Evolutionary conservation across 2,113 vertebrate species (phyloP), one percentile per base, ranked within the genome.

Genomic region (Rallus limicola): DNA sequence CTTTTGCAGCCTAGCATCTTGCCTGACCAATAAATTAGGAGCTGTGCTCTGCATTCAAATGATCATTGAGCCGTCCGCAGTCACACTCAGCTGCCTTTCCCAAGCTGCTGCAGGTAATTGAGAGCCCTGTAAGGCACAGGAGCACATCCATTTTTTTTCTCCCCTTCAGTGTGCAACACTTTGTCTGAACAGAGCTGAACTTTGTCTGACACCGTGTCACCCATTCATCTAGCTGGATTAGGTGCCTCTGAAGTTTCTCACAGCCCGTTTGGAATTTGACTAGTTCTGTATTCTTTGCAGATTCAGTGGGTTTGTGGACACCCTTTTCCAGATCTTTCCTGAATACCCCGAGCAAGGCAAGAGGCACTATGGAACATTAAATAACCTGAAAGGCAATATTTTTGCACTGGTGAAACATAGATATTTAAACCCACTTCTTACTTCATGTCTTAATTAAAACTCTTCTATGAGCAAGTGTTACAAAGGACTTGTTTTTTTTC

Each of bases 101-200:
- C 76, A 83, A 94, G 90, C 52, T 50, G 58, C n/a, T 60, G 71
- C 46, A 88, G 60, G 92, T 86, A 93, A 95, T 44, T 93, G 85
- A 93, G 93, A 94, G 63, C 71, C 20, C 84, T 93, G 53, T 60
- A 81, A 90, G 21, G 64, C 86, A 56, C 15, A 71, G 34, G 68
- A 93, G 31, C 67, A 69, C 34, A 62, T 68, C 29, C 11, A 78
- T 88, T 93, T 88, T 56, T 90, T 92, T 56, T 33, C 62, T 86
- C 72, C 65, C 56, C 82, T 86, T 93, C 76, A 81, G 69, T 42
- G 58, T 92, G 56, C 38, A 92, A 65, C 76, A 88, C 82, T 95
- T 92, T 88, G 91, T 82, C 82, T 97, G 93, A 86, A 75, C 60
- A 84, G 80, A 72, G 88, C 42, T 93, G 86, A 95, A 95, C 95